Conservation (phyloP, 2,113 vertebrate species). For the Notechis scutatus region DNA sequence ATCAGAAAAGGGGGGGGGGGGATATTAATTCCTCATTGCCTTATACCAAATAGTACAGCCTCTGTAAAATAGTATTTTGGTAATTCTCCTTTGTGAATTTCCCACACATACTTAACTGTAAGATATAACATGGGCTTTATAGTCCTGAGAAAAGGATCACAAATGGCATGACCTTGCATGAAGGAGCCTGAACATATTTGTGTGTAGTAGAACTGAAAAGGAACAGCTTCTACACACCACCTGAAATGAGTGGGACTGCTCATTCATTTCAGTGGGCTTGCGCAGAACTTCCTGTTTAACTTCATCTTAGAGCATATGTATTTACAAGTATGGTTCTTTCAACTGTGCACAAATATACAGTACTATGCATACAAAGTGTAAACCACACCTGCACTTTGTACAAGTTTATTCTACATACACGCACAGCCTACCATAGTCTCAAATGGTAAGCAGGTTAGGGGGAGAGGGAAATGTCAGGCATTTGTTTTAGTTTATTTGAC, state of each 20-base stretch:
- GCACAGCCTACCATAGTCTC: neutral
- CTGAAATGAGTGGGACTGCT: neutral
- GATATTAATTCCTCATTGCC: constrained; percentile 23
- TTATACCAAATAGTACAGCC: constrained; percentile 9
- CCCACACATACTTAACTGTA: neutral
- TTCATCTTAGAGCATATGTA: constrained; percentile 1
- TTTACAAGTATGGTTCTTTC: neutral
- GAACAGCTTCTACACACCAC: neutral
- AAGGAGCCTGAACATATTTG: neutral
- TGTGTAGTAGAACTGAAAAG: neutral
- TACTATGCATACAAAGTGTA: constrained; percentile 9
- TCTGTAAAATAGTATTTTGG: neutral
- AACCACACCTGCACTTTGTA: neutral
- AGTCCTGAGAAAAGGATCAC: neutral
- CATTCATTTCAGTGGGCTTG: neutral
- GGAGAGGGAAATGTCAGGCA: neutral
- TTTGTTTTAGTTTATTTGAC: no score
- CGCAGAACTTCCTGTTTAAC: neutral
- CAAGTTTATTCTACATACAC: neutral
- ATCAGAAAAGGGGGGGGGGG: neutral
- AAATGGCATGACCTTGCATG: neutral
- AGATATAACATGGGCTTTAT: neutral
- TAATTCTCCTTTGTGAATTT: no score
- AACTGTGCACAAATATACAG: neutral
- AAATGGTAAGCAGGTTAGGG: neutral